These are phyloP conservation scores for Noctua janthina DNA, from an alignment of 2,888 invertebrate genomes.

Conservation along the genomic window DNA sequence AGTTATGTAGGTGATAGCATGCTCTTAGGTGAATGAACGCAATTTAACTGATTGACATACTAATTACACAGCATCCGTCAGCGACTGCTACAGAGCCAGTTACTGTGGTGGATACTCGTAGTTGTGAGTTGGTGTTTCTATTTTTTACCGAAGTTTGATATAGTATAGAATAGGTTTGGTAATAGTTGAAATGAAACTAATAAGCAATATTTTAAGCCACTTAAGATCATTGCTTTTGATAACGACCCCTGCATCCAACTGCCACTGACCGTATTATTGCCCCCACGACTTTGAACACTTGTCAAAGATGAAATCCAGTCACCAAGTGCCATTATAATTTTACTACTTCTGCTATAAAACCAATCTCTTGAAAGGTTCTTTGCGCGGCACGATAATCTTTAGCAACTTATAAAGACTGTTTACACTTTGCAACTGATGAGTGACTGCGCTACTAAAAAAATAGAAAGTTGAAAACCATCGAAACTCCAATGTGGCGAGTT, in stretches of 20 bases:
- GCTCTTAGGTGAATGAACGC: not conserved
- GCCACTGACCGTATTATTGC: not conserved
- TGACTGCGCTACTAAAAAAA: not conserved
- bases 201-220: not conserved
- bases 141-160: too few species aligned
- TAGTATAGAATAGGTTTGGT: not conserved
- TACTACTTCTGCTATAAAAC: slow-evolving; percentile 65
- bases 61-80: not conserved
- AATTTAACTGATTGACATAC: not conserved
- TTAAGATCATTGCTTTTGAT: not conserved
- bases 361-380: slow-evolving; percentile 67
- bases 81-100: too few species aligned
- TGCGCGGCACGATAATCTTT: not conserved
- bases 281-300: slow-evolving; percentile 22
- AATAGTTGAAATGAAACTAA: not conserved
- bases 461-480: not conserved
- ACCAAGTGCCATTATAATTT: slow-evolving; percentile 51
- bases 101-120: too few species aligned
- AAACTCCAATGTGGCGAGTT: not conserved
- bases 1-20: not conserved
- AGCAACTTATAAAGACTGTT: not conserved
- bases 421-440: not conserved
- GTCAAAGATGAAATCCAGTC: slow-evolving; percentile 37
- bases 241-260: not conserved
- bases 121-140: too few species aligned